phyloP scores from a whole-genome alignment of 2,888 invertebrate genomes.

The Plebejus anna region DNA sequence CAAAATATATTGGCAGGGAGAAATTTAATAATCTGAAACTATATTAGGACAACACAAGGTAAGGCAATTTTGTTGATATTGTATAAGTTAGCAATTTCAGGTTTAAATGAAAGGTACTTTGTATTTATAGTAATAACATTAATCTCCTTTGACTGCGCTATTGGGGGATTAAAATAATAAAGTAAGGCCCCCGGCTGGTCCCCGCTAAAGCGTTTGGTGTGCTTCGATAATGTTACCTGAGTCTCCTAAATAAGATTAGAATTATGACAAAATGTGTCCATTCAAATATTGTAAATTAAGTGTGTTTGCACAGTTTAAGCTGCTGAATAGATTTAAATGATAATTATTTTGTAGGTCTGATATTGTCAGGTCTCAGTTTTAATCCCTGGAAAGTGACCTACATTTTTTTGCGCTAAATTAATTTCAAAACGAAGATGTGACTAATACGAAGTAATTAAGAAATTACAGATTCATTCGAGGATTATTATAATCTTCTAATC shows the following conservation, averaged over 20 bases:
- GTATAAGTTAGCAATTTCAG: slow-evolving; percentile 17
- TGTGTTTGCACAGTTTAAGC: too few species aligned
- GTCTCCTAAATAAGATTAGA: background rate
- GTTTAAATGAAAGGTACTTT: slow-evolving; percentile 2
- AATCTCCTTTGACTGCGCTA: slow-evolving; percentile 23
- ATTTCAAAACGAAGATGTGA: too few species aligned
- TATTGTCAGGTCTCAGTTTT: too few species aligned
- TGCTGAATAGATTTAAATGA: too few species aligned
- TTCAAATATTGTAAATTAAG: too few species aligned
- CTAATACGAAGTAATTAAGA: too few species aligned
- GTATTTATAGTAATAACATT: slow-evolving; percentile 25
- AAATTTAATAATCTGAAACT: slow-evolving; percentile 2
- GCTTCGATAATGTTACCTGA: slow-evolving; percentile 16
- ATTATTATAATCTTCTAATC: too few species aligned
- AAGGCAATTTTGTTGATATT: slow-evolving; percentile 16
- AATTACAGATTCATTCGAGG: too few species aligned
- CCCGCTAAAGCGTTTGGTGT: background rate
- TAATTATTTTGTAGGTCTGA: too few species aligned
- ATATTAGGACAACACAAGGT: slow-evolving; percentile 3
- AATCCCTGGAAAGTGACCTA: too few species aligned
- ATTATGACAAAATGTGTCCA: too few species aligned
- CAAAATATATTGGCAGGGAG: background rate
- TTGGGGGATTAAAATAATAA: slow-evolving; percentile 26
- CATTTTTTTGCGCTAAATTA: too few species aligned
- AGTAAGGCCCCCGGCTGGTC: background rate